phyloP scores from a whole-genome alignment of 2,797 vertebrate genomes.

The Pteropus rufus region DNA sequence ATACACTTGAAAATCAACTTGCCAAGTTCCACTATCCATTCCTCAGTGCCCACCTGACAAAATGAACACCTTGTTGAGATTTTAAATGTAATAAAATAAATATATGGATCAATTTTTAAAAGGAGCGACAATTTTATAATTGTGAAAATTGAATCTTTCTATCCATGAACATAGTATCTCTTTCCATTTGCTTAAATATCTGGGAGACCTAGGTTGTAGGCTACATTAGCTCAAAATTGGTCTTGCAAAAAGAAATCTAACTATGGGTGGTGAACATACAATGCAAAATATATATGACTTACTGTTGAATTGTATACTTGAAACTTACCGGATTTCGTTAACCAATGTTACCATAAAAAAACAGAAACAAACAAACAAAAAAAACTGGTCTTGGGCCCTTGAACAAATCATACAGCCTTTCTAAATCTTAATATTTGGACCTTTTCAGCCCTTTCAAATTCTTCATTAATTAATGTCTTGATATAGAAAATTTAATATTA shows the following conservation, averaged over 20 bases:
- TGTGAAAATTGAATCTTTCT: neutral
- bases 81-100: constrained; percentile 34
- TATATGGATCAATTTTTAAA: neutral
- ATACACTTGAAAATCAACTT: neutral
- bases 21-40: neutral
- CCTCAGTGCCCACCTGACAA: neutral
- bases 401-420: neutral
- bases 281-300: no score
- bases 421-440: neutral
- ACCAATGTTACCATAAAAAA: no score
- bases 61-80: neutral
- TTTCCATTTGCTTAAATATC: neutral
- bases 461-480: neutral
- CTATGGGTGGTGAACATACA: no score
- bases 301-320: no score
- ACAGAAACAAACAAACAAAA: no score
- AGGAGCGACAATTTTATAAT: neutral
- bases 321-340: no score
- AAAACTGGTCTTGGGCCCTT: neutral
- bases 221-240: neutral
- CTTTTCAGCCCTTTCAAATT: neutral
- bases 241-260: no score
- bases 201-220: neutral
- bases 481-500: constrained; percentile 1
- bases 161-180: neutral